Percentiles rank a stretch among this genome's conserved stretches.
These are phyloP conservation scores for Xiphophorus maculatus DNA, from an alignment of 2,113 vertebrate species.

Conservation along the genomic window DNA sequence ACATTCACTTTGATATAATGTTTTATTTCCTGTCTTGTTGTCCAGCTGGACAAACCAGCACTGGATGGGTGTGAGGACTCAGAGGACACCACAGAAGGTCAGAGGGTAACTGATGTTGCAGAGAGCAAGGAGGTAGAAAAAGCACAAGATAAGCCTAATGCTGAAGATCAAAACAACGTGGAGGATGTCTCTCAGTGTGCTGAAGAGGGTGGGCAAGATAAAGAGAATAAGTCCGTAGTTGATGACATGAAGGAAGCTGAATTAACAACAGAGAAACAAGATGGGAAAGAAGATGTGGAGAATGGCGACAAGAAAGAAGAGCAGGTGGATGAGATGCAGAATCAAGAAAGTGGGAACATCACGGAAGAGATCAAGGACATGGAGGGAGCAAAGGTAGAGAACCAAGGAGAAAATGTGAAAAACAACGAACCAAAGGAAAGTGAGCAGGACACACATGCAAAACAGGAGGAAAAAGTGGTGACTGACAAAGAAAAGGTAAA, in stretches of 20 bases:
- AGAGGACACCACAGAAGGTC: conserved; percentile 29
- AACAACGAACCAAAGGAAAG: conserved; percentile 33
- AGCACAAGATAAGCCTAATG: conserved; percentile 2
- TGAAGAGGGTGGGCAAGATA: conserved; percentile 35
- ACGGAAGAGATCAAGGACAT: conserved; percentile 23
- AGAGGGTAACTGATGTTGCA: conserved; percentile 17
- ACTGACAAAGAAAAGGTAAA: conserved; percentile 63
- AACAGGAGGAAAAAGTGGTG: conserved; percentile 29
- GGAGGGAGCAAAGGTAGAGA: conserved; percentile 19
- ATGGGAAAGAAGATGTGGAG: conserved; percentile 11
- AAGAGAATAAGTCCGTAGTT: conserved; percentile 19
- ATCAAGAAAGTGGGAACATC: conserved; percentile 11
- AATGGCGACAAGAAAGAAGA: conserved; percentile 9
- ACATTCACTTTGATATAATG: background rate
- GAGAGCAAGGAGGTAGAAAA: conserved; percentile 21
- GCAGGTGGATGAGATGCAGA: conserved; percentile 13
- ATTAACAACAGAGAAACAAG: conserved; percentile 3
- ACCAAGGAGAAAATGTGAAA: conserved; percentile 1
- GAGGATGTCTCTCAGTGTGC: conserved; percentile 6
- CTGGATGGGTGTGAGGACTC: conserved; percentile 19
- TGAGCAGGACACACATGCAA: conserved; percentile 50
- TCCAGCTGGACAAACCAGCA: conserved; percentile 38
- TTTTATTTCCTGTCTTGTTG: background rate
- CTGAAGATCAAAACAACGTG: conserved; percentile 27
- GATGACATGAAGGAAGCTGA: conserved; percentile 17